Conservation (phyloP, 2,888 invertebrate species). For the Clanis bilineata region DNA sequence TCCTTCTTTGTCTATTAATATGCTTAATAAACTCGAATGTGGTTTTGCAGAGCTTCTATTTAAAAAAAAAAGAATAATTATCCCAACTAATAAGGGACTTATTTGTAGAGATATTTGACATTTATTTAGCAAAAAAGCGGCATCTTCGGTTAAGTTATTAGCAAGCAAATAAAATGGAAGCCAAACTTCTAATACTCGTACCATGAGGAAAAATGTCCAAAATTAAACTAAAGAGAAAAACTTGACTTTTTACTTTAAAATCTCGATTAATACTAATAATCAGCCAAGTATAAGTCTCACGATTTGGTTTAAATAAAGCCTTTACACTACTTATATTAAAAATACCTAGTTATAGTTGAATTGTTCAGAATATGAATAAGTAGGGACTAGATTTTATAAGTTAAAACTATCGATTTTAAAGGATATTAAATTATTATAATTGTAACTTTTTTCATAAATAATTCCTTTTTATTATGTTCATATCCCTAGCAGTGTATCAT, state of each 20-base stretch:
- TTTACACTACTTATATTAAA: background rate
- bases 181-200: background rate
- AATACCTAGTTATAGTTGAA: background rate
- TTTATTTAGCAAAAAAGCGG: background rate
- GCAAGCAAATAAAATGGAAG: background rate
- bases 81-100: background rate
- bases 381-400: slow-evolving; percentile 4
- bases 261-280: background rate
- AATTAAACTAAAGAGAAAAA: background rate
- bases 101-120: background rate
- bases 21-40: background rate
- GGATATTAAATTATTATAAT: background rate
- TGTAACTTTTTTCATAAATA: slow-evolving; percentile 1
- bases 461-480: background rate
- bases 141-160: background rate
- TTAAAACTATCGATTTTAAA: background rate
- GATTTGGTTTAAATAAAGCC: slow-evolving; percentile 11
- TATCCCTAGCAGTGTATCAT: slow-evolving; percentile 3
- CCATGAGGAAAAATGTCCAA: background rate
- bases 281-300: background rate
- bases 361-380: background rate
- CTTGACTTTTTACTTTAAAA: background rate
- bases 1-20: background rate
- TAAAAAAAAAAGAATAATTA: slow-evolving; percentile 3
- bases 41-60: background rate